Evolutionary conservation across 2,888 invertebrate genomes (phyloP).

Genomic region (Theretra japonica): DNA sequence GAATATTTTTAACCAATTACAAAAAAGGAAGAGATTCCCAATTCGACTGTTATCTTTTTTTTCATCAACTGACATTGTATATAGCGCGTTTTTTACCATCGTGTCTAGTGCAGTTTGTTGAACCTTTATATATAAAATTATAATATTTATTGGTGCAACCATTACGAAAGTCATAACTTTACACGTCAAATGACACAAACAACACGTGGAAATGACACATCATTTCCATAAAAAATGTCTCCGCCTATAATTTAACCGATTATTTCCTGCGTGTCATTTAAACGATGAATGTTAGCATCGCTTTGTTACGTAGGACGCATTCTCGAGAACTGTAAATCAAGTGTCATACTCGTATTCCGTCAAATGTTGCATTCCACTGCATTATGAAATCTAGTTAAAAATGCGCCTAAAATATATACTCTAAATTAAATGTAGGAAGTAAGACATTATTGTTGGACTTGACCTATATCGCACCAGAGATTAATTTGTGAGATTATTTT

Average conservation of each 20-base stretch:
- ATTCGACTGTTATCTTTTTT: no score
- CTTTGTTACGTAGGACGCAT: neutral
- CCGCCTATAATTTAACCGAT: no score
- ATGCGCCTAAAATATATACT: slow-evolving; percentile 6
- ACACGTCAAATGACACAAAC: no score
- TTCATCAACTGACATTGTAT: neutral
- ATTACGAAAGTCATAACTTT: no score
- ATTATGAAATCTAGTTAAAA: slow-evolving; percentile 11
- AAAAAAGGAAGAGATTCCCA: no score
- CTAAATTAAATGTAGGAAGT: slow-evolving; percentile 16
- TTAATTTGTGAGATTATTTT: slow-evolving; percentile 9
- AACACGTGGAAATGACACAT: no score
- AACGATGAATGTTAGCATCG: neutral
- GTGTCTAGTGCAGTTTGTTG: no score
- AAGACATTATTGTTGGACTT: neutral
- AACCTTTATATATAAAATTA: no score
- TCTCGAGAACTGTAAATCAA: neutral
- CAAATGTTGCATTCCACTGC: neutral
- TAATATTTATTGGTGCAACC: no score
- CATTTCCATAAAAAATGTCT: no score
- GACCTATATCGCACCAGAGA: neutral
- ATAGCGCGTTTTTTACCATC: neutral
- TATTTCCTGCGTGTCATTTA: no score
- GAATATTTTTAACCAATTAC: neutral
- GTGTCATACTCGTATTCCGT: slow-evolving; percentile 1